Evolutionary conservation across 2,797 vertebrate genomes (phyloP), one percentile per base, ranked within the genome.

Genomic region (Anniella stebbinsi): DNA sequence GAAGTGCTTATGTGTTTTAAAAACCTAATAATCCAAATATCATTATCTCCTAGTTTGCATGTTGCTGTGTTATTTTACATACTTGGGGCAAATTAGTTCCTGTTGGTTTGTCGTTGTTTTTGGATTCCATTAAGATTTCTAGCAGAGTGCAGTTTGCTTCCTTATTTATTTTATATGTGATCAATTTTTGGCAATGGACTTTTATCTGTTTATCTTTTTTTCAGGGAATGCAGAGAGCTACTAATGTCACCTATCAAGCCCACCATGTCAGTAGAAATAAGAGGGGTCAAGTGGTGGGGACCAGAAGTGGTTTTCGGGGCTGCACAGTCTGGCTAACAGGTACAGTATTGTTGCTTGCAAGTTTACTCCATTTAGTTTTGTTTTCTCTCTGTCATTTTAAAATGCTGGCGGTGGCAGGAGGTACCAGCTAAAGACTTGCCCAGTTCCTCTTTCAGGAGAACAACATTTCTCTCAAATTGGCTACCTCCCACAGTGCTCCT

Each of bases 181-280:
- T 63, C 60, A 8, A 63, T 18, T 63, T 63, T 63, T 63, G 60
- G 18, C 21, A 63, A 5, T 63, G 21, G 18, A 28, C n/a, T 67
- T 8, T 77, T 17, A 2, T 30, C 30, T 33, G 0, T 8, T 77
- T n/a, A 67, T 25, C 10, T 80, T 90, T 87, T 92, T 76, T 92
- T 51, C 93, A 99, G 99, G 98, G 99, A 90, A 99, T 98, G 98
- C 99, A 99, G 94, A 98, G 99, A 93, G 99, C 99, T 63, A 99
- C 99, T 45, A 99, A 99, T 48, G 99, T 99, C 92, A 99, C 99
- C 77, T 99, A 99, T 94, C 99, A 99, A 96, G 99, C 99, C 82
- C 99, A 99, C 93, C 99, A 99, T 80, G 99, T 99, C 91, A 99
- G 99, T 96, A 97, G 99, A 93, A 99, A 98, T 97, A 99, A 99